Base-by-base conservation (phyloP, 2,797 vertebrate species). In the Falco berigora region DNA sequence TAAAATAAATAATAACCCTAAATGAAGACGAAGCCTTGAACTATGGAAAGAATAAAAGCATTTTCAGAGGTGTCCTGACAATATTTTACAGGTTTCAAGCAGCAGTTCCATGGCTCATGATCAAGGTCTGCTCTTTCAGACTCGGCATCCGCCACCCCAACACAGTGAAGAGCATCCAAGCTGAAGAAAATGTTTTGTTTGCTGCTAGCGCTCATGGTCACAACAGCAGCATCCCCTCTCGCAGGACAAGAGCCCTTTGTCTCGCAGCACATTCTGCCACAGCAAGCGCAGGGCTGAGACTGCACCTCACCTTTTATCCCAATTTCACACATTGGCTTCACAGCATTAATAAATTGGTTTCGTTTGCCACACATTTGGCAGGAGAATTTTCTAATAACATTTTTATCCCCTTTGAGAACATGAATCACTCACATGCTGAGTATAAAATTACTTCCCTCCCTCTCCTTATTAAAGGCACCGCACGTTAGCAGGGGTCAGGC, bases 401-500 rank as follows among this genome's bases (percentile, higher is more conserved):
- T 97, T 96, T 97, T 97, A 97, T 97, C 95, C 92, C 91, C 94
- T 96, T 93, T 94, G 94, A 95, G 96, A 96, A 93, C 92, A 92
- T 90, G 87, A 97, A 94, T 95, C 93, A 90, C 87, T 93, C 32
- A 32, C 96, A 97, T 6, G 58, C 86, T 66, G 86, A 89, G 96
- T 95, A 97, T 97, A 97, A 97, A 95, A 95, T 97, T 97, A 97
- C 97, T 96, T 97, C 91, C 94, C 88, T 83, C 73, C 62, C 75
- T 97, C 88, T 81, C 69, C 88, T 92, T 93, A 96, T 96, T 75
- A 95, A 97, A 97, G 97, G 96, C 94, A 96, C 96, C 72, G 61
- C 90, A 91, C 24, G 81, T 97, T 97, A 97, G 86, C 91, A 97
- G 94, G 90, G 98, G 98, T 98, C 98, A 98, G 97, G 86, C 74